Conservation (phyloP, 2,888 invertebrate genomes). For the Archaeoteleia sp. region DNA sequence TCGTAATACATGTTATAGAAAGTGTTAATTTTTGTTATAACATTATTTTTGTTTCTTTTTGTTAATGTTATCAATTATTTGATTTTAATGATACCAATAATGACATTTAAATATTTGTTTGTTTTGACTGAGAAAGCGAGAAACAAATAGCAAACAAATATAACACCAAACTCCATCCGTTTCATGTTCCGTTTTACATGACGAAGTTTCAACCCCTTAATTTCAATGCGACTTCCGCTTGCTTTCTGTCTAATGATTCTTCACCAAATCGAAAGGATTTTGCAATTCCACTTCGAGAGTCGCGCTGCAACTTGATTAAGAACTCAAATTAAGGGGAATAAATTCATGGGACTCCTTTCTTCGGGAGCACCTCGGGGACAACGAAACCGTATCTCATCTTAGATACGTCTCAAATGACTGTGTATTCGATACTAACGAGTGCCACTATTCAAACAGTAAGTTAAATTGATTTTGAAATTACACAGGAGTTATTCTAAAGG, state of each 20-base stretch:
- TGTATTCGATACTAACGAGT: slow-evolving; percentile 3
- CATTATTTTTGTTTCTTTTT: no score
- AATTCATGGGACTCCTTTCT: slow-evolving; percentile 30
- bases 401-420: slow-evolving; percentile 2
- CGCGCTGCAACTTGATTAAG: slow-evolving; percentile 36
- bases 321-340: slow-evolving; percentile 40
- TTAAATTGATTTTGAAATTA: neutral
- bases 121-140: no score
- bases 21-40: no score
- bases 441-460: neutral
- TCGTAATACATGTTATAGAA: no score
- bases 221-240: slow-evolving; percentile 19
- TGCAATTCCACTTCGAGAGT: slow-evolving; percentile 40
- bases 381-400: slow-evolving; percentile 5
- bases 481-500: no score
- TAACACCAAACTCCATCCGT: neutral
- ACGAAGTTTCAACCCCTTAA: slow-evolving; percentile 25
- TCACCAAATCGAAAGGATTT: slow-evolving; percentile 31
- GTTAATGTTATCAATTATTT: no score
- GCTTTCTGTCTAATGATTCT: slow-evolving; percentile 41
- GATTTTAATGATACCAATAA: no score
- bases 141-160: neutral
- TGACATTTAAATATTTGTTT: no score
- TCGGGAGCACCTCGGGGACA: slow-evolving; percentile 3
- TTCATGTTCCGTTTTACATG: slow-evolving; percentile 24